phyloP scores from a whole-genome alignment of 1,140 invertebrate genomes.

The Meloidogyne exigua region DNA sequence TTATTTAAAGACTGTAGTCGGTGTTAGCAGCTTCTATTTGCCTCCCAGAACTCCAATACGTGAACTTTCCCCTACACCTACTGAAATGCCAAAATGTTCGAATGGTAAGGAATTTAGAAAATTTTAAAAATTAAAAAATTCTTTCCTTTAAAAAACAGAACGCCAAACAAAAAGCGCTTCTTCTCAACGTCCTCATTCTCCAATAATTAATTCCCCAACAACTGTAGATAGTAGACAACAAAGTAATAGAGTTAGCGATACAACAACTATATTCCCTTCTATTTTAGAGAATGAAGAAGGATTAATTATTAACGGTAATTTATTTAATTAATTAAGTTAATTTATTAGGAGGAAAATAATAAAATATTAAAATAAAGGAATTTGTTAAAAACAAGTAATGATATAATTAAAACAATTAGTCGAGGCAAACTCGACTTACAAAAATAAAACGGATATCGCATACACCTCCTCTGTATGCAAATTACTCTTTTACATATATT shows the following conservation, averaged over 20 bases:
- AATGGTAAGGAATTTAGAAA: neutral
- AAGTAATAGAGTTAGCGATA: neutral
- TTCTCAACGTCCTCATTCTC: neutral
- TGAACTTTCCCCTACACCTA: neutral
- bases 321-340: too few species aligned
- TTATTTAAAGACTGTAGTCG: conserved; percentile 26
- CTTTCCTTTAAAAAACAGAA: neutral
- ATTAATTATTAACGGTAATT: neutral
- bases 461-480: too few species aligned
- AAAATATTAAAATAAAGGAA: too few species aligned
- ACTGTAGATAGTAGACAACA: neutral
- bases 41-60: conserved; percentile 5
- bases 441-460: too few species aligned
- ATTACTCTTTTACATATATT: too few species aligned
- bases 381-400: too few species aligned
- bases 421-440: too few species aligned
- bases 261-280: neutral
- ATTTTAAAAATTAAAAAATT: too few species aligned
- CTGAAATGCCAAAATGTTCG: neutral
- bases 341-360: too few species aligned
- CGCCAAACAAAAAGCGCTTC: neutral
- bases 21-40: conserved; percentile 34
- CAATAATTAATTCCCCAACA: conserved; percentile 3
- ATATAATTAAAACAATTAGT: too few species aligned
- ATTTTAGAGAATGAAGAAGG: neutral